Conservation (phyloP, 2,797 vertebrate genomes). For the Macroramphosus scolopax region DNA sequence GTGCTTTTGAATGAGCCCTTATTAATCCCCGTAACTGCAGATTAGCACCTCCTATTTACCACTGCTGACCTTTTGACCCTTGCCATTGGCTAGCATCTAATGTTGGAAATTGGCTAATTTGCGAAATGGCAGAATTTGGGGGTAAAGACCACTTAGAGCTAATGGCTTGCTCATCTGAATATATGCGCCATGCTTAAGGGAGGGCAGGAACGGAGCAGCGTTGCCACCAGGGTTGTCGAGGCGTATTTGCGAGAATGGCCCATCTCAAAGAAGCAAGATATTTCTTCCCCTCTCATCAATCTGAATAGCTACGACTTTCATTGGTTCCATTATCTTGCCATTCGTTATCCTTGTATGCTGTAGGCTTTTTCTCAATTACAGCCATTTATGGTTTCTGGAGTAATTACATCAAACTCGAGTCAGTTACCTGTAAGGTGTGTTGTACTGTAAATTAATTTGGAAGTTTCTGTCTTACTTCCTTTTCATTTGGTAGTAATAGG, state of each 20-base stretch:
- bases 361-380: conserved; percentile 83
- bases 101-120: conserved; percentile 74
- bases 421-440: conserved; percentile 83
- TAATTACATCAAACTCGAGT: conserved; percentile 82
- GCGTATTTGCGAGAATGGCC: conserved; percentile 68
- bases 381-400: conserved; percentile 78
- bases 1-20: conserved; percentile 50
- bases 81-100: conserved; percentile 69
- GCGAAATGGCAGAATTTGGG: conserved; percentile 70
- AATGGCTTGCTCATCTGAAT: conserved; percentile 73
- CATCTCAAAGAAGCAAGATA: conserved; percentile 69
- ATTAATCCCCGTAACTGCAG: conserved; percentile 63
- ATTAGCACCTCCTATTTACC: conserved; percentile 71
- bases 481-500: conserved; percentile 78
- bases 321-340: conserved; percentile 76
- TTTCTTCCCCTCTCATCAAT: conserved; percentile 65
- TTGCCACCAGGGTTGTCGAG: conserved; percentile 47
- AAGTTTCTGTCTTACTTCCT: conserved; percentile 76
- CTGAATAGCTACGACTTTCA: conserved; percentile 67
- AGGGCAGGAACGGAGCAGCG: conserved; percentile 58
- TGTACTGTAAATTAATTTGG: conserved; percentile 82
- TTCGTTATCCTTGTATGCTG: conserved; percentile 80
- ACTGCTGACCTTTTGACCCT: conserved; percentile 72
- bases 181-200: conserved; percentile 56
- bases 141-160: conserved; percentile 72